A percentile compares a stretch with the other conserved stretches of the same genome.
Evolutionary conservation across 2,113 vertebrate genomes (phyloP).

Genomic region (Empidonax traillii): DNA sequence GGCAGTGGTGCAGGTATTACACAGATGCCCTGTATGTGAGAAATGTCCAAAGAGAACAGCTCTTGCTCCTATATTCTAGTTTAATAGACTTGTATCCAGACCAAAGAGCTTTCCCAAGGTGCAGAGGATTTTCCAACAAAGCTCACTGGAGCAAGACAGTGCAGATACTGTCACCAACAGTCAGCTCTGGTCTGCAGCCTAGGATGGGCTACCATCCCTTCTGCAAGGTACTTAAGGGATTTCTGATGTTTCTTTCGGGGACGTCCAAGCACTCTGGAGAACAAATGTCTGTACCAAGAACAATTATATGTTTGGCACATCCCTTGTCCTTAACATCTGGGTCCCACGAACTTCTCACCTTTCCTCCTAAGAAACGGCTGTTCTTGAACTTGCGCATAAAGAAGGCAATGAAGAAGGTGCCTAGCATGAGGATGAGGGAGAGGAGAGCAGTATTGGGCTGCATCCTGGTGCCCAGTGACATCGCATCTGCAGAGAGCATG

Average conservation of each 20-base stretch:
- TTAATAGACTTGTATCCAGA: not conserved
- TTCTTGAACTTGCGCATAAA: conserved; percentile 97
- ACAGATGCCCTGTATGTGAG: not conserved
- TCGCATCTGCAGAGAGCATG: conserved; percentile 3
- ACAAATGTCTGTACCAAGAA: not conserved
- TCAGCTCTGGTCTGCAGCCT: not conserved
- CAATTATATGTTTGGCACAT: not conserved
- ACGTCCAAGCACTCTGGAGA: not conserved
- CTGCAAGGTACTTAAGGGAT: not conserved
- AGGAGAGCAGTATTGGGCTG: conserved; percentile 97
- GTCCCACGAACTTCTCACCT: conserved; percentile 73
- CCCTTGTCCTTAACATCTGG: not conserved
- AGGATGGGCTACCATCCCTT: not conserved
- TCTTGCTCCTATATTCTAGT: not conserved
- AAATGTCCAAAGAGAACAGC: not conserved
- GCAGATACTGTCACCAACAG: not conserved
- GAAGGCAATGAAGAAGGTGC: conserved; percentile 96
- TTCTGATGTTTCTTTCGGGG: not conserved
- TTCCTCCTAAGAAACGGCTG: conserved; percentile 95
- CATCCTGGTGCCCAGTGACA: conserved; percentile 72
- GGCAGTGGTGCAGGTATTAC: not conserved
- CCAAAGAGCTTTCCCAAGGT: not conserved
- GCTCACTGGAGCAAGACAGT: not conserved
- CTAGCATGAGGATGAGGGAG: conserved; percentile 95
- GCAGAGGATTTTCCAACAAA: not conserved